Evolutionary conservation across 2,888 invertebrate genomes (phyloP).

Genomic region (Rhorus exstirpatorius): DNA sequence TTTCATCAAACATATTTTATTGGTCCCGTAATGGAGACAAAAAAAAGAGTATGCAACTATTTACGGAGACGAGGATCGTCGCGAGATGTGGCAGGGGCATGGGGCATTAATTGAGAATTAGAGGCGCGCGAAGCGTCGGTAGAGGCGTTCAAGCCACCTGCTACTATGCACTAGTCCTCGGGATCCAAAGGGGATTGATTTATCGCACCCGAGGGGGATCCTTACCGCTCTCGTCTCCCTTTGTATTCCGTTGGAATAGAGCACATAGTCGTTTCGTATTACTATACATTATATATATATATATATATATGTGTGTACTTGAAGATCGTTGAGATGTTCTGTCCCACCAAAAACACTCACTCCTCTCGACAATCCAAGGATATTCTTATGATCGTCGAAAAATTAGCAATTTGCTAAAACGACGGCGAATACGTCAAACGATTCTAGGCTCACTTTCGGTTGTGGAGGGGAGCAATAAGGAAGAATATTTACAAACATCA

Average conservation of each 20-base stretch:
- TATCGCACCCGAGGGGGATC: conserved; percentile 83
- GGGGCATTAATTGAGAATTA: conserved; percentile 85
- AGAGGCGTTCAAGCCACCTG: conserved; percentile 83
- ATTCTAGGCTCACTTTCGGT: too few species aligned
- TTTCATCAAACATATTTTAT: neutral
- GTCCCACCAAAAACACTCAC: neutral
- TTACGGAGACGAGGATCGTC: conserved; percentile 9
- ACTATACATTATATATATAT: conserved; percentile 8
- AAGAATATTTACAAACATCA: too few species aligned
- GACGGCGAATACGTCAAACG: too few species aligned
- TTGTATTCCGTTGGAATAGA: conserved; percentile 56
- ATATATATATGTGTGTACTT: neutral
- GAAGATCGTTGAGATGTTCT: conserved; percentile 20
- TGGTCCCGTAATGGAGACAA: neutral
- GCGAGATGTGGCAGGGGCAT: conserved; percentile 41
- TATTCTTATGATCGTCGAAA: conserved; percentile 11
- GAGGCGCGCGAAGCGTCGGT: conserved; percentile 76
- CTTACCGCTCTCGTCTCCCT: conserved; percentile 56
- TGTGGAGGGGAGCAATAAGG: too few species aligned
- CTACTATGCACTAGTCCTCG: conserved; percentile 76
- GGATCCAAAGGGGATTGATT: conserved; percentile 83
- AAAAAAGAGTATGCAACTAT: conserved; percentile 1
- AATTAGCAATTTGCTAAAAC: too few species aligned
- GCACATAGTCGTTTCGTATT: conserved; percentile 30
- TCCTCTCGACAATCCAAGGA: neutral